These are phyloP conservation scores for Leiothrix lutea DNA, from an alignment of 2,113 vertebrate species.

Conservation along the genomic window DNA sequence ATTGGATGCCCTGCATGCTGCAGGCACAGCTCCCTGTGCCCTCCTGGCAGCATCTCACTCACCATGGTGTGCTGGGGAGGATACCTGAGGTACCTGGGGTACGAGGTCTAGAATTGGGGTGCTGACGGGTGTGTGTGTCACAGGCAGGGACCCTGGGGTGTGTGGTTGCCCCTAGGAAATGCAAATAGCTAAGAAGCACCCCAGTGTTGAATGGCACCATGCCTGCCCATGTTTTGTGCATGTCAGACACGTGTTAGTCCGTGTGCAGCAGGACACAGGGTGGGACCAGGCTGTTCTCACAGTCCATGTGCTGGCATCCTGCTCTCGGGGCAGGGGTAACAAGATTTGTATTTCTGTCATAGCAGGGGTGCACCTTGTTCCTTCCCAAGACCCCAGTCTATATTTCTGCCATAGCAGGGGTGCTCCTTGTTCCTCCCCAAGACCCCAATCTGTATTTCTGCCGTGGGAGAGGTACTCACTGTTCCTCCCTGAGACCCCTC, in stretches of 20 bases:
- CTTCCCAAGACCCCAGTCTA: background rate
- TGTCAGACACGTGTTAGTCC: accelerated
- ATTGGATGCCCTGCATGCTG: background rate
- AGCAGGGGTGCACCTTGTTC: background rate
- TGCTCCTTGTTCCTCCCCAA: background rate
- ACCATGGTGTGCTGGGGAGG: background rate
- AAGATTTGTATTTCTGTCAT: background rate
- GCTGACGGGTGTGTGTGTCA: too few species aligned
- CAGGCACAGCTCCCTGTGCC: background rate
- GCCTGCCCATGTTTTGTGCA: background rate
- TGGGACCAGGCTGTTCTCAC: background rate
- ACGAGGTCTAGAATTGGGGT: background rate
- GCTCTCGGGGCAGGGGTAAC: accelerated
- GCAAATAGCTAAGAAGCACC: background rate
- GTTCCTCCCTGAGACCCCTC: background rate
- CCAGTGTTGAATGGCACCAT: accelerated
- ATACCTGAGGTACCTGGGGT: background rate
- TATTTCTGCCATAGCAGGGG: background rate
- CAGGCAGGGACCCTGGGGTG: too few species aligned
- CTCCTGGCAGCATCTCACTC: background rate
- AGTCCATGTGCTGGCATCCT: accelerated
- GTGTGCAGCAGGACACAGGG: background rate
- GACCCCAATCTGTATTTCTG: background rate
- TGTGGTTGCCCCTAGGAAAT: background rate
- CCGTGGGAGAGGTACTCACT: accelerated